A percentile compares a stretch with the other conserved stretches of the same genome.
Evolutionary conservation across 2,797 vertebrate genomes (phyloP).

Genomic region (Sebastes hopkinsi): DNA sequence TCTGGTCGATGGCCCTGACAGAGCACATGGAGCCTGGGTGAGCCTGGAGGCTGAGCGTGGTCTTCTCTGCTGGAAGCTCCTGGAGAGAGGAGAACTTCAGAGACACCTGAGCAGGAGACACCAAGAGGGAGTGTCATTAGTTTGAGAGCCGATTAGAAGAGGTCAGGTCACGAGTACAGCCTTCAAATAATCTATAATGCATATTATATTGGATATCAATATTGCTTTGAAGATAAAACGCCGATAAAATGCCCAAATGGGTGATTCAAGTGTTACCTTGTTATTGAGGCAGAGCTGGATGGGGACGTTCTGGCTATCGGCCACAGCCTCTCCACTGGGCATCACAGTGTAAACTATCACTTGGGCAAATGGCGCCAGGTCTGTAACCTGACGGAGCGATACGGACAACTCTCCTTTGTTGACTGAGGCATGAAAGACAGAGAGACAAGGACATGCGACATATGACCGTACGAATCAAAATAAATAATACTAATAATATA

Average conservation of each 20-base stretch:
- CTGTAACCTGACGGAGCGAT: slow-evolving; percentile 54
- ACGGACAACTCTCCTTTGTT: slow-evolving; percentile 80
- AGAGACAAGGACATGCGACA: neutral
- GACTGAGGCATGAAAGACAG: slow-evolving; percentile 63
- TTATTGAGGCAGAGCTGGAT: slow-evolving; percentile 86
- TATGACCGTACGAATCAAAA: neutral
- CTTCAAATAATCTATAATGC: neutral
- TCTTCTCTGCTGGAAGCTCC: slow-evolving; percentile 78
- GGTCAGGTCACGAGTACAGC: neutral
- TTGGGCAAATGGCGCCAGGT: slow-evolving; percentile 83
- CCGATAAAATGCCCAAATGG: neutral
- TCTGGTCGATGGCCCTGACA: slow-evolving; percentile 88
- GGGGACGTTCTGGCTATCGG: slow-evolving; percentile 84
- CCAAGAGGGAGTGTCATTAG: neutral
- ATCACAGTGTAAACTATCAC: slow-evolving; percentile 84
- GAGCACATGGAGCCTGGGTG: slow-evolving; percentile 87
- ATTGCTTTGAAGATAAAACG: neutral
- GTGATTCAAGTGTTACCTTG: slow-evolving; percentile 71
- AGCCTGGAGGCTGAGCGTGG: slow-evolving; percentile 77
- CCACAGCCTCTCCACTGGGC: slow-evolving; percentile 81
- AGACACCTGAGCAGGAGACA: slow-evolving; percentile 80
- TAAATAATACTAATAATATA: neutral
- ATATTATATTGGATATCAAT: neutral
- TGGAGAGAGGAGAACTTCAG: slow-evolving; percentile 80
- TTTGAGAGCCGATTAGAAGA: neutral